These are phyloP conservation scores for Zaprionus taronus DNA, from an alignment of 1,140 invertebrate genomes.

Conservation along the genomic window DNA sequence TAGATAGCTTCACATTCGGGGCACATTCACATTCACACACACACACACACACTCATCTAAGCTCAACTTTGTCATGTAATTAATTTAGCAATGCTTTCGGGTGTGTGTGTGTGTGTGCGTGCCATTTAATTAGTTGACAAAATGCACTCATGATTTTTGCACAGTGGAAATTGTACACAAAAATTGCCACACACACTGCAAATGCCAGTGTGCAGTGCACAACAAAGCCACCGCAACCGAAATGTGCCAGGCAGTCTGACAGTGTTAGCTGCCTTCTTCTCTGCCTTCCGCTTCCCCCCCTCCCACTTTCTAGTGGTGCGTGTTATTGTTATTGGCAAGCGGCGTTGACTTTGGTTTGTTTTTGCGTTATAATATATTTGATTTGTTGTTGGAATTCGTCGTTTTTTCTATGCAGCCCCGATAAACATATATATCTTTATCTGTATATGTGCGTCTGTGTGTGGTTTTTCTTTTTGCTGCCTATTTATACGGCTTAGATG, in stretches of 20 bases:
- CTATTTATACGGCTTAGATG: slow-evolving; percentile 53
- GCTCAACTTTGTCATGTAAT: slow-evolving; percentile 4
- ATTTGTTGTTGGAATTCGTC: slow-evolving; percentile 75
- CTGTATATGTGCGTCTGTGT: neutral
- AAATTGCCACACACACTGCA: slow-evolving; percentile 19
- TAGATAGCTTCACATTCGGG: neutral
- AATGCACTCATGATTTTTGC: slow-evolving; percentile 25
- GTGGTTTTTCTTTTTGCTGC: slow-evolving; percentile 23
- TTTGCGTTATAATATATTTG: slow-evolving; percentile 81
- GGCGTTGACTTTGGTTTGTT: slow-evolving; percentile 80
- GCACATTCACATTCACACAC: neutral
- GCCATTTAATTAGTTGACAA: slow-evolving; percentile 21
- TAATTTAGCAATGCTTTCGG: slow-evolving; percentile 3
- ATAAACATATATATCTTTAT: slow-evolving; percentile 31
- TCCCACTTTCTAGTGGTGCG: neutral
- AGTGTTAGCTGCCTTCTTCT: slow-evolving; percentile 1
- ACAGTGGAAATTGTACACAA: neutral
- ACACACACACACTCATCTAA: neutral
- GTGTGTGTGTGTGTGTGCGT: neutral
- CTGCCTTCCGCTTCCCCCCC: neutral
- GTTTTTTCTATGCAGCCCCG: slow-evolving; percentile 20
- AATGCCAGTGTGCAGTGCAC: slow-evolving; percentile 73
- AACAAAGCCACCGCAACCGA: slow-evolving; percentile 80
- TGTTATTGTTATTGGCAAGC: slow-evolving; percentile 76
- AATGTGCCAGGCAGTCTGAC: slow-evolving; percentile 48